Base-by-base conservation (phyloP, 1,140 invertebrate genomes). In the Rhopalosiphum maidis region DNA sequence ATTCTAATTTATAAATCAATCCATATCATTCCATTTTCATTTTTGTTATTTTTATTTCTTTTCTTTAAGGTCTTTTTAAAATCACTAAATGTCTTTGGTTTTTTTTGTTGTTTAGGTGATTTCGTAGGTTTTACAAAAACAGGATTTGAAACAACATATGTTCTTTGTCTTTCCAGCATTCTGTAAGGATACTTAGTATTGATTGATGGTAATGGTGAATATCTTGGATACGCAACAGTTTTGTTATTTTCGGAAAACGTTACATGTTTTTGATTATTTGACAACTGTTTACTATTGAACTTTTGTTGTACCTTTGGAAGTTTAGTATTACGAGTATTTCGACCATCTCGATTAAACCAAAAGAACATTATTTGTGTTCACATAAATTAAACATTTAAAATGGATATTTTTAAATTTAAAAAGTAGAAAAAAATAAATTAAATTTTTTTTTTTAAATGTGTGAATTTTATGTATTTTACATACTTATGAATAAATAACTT, bases 111-210 rank as follows among this genome's bases (percentile, higher is more conserved):
- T 51, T 91, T 91, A 35, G 41, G 30, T 43, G 30, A 15, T 91
- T 91, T 92, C 41, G 82, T 35, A 35, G 91, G 68, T 54, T 93
- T 93, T 8, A 93, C 91, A 55, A 93, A 93, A 54, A 93, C 37
- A 83, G 91, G 91, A 93, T 37, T 93, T 43, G 91, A 55, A 86
- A 93, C 91, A 85, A 93, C 35, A 30, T 93, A 93, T 23, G 91
- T 93, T 21, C 8, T 85, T 85, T 93, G 91, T 85, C 91, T 93
- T 93, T 93, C 82, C 48, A 93, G 35, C 46, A n/a, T 83, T 41
- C 48, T 93, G 23, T 85, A 41, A 18, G 77, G 51, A 93, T 85
- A 18, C 9, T 55, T 93, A 41, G 91, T 55, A 51, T 85, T 93
- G 82, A 93, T 93, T 41, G 35, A 35, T 18, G 91, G 91, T 7